phyloP scores from a whole-genome alignment of 2,797 vertebrate species.

The Melanotaenia pygmaea region DNA sequence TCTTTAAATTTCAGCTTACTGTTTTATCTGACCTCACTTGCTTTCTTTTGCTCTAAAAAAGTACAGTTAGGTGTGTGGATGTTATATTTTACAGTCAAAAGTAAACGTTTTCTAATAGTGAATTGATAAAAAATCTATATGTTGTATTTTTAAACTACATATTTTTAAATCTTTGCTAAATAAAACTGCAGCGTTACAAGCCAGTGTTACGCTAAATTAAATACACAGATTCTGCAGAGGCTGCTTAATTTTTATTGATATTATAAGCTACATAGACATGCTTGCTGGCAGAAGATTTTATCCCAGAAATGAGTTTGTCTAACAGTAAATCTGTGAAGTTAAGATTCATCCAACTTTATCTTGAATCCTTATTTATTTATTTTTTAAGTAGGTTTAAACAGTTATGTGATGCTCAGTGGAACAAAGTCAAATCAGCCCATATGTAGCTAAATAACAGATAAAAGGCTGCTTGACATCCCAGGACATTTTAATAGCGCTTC shows the following conservation, averaged over 20 bases:
- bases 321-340: not conserved
- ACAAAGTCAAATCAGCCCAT: not conserved
- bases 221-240: not conserved
- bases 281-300: not conserved
- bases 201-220: not conserved
- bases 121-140: conserved; percentile 12
- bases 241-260: not conserved
- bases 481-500: conserved; percentile 3
- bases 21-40: conserved; percentile 24
- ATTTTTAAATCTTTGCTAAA: too few relatives aligned
- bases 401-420: not conserved
- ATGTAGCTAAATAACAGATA: not conserved
- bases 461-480: not conserved
- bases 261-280: not conserved
- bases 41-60: conserved; percentile 2
- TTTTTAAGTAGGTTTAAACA: not conserved
- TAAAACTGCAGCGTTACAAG: not conserved
- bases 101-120: not conserved
- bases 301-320: not conserved
- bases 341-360: not conserved
- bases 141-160: not conserved
- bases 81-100: conserved; percentile 3
- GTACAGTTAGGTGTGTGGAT: not conserved
- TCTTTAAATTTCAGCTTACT: not conserved
- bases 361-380: too few relatives aligned